Evolutionary conservation across 2,888 invertebrate genomes (phyloP), one percentile per base, ranked within the genome.

Genomic region (Pristionchus mayeri): DNA sequence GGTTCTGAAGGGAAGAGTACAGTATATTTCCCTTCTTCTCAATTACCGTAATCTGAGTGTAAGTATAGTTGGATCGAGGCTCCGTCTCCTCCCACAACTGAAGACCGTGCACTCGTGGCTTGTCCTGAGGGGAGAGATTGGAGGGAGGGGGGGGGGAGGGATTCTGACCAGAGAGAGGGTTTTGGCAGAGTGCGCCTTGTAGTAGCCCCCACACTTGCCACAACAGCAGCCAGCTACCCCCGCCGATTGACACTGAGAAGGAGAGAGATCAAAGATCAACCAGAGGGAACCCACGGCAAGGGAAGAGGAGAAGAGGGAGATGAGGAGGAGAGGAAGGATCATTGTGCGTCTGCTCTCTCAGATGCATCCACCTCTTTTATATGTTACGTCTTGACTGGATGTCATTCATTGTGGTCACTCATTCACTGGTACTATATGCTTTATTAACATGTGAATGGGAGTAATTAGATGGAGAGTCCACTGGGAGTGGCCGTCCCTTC

Each of bases 161-260:
- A 54, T 6, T 27, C 81, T 60, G 9, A 67, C 83, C 6, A 83
- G 30, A 3, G 83, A 63, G 34, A 30, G 71, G 48, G 83, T 83
- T 52, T 83, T 83, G 30, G 83, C 44, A 2, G 83, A 83, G 27
- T 83, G 67, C 24, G 67, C 83, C 52, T 71, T 63, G 48, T 63
- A 63, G 34, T 57, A 54, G 37, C 83, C 83, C 48, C 83, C 83
- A 50, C 83, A 83, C 52, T 83, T 83, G 24, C 83, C 83, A 71
- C 83, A 83, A 50, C 83, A 83, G 27, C 83, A 83, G 16, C 54
- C 52, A 21, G 63, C n/a, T 34, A 50, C 83, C 21, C 83, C 83
- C 21, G 83, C 24, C 7, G 67, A 50, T 18, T 63, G 63, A 52
- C 83, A 83, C 83, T 83, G 34, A 44, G 37, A 27, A 52, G 76